phyloP scores from a whole-genome alignment of 2,113 vertebrate species.

The Myxocyprinus asiaticus region DNA sequence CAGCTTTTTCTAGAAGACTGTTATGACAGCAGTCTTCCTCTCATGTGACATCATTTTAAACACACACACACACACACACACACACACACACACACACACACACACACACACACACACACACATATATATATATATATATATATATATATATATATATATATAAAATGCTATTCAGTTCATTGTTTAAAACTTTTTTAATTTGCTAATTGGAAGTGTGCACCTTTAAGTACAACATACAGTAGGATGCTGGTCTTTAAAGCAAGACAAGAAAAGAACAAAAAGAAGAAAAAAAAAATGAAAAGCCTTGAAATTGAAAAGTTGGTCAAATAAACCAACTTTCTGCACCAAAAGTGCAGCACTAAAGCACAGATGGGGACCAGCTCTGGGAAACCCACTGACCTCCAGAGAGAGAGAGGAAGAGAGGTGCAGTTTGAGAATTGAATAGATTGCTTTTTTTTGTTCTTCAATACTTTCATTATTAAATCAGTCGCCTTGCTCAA shows the following conservation, averaged over 20 bases:
- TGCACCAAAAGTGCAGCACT: conserved; percentile 4
- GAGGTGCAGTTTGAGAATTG: conserved; percentile 2
- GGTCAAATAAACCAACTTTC: conserved; percentile 28
- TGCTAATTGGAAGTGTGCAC: too few species aligned
- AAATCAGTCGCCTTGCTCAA: conserved; percentile 32
- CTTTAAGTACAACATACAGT: too few species aligned
- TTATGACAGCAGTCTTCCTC: too few species aligned
- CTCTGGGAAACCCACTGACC: conserved; percentile 31
- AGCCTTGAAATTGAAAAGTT: conserved; percentile 15
- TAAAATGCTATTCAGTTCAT: too few species aligned
- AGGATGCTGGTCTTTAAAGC: too few species aligned
- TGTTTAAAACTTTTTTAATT: too few species aligned
- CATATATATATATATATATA: too few species aligned
- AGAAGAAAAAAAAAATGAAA: background rate
- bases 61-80: too few species aligned
- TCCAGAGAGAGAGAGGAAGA: conserved; percentile 8
- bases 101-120: conserved; percentile 8
- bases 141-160: too few species aligned
- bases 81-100: conserved; percentile 8
- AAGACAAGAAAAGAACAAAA: background rate
- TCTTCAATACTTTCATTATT: conserved; percentile 10
- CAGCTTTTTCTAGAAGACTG: too few species aligned
- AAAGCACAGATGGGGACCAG: conserved; percentile 25
- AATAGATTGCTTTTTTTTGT: conserved; percentile 32
- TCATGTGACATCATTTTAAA: too few species aligned